These are phyloP conservation scores for Oncorhynchus masou DNA, from an alignment of 2,113 vertebrate species.

Conservation along the genomic window DNA sequence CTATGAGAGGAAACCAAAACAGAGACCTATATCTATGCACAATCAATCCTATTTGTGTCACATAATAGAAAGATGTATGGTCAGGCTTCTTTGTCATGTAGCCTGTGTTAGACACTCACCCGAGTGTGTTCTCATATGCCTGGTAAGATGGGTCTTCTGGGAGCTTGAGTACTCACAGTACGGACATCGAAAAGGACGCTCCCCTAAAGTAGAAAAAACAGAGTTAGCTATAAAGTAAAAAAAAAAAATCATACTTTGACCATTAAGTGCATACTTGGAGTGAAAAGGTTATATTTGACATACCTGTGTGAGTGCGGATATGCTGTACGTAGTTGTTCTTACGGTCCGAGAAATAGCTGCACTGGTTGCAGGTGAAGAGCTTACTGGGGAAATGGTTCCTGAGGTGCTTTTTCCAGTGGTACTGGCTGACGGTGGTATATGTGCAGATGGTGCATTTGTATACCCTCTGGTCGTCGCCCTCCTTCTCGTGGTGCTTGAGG, in stretches of 20 bases:
- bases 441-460: slow-evolving; percentile 96
- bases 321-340: slow-evolving; percentile 99
- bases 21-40: not conserved
- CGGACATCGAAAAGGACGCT: slow-evolving; percentile 91
- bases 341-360: slow-evolving; percentile 95
- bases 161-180: slow-evolving; percentile 97
- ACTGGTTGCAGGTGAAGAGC: slow-evolving; percentile 94
- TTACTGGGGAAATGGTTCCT: slow-evolving; percentile 97
- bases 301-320: slow-evolving; percentile 96
- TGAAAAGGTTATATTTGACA: slow-evolving; percentile 15
- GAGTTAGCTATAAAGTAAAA: not conserved
- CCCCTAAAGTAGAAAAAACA: slow-evolving; percentile 75
- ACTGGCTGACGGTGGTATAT: slow-evolving; percentile 95
- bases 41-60: not conserved
- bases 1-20: slow-evolving; percentile 34
- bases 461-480: slow-evolving; percentile 84
- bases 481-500: slow-evolving; percentile 92
- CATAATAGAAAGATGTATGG: not conserved
- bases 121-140: slow-evolving; percentile 98
- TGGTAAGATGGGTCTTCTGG: slow-evolving; percentile 97
- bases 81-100: too few relatives aligned
- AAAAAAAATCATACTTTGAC: too few relatives aligned
- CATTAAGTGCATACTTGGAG: not conserved
- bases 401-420: slow-evolving; percentile 98
- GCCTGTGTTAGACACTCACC: slow-evolving; percentile 73